Evolutionary conservation across 1,140 invertebrate genomes (phyloP), one percentile per base, ranked within the genome.

Genomic region (Hypothenemus hampei): DNA sequence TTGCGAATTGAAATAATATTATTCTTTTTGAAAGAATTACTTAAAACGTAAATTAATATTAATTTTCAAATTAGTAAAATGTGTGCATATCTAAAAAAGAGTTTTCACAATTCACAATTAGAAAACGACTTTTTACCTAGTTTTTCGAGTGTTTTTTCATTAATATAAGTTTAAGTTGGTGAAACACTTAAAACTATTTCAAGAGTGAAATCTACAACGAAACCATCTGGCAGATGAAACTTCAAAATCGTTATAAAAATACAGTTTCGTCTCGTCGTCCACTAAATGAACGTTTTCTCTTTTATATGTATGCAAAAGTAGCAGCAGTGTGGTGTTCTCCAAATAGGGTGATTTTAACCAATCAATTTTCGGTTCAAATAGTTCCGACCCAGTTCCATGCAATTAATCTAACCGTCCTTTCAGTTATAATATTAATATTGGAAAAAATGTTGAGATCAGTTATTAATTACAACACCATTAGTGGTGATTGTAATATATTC

Each of bases 401-500:
- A n/a, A n/a, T 31, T 31, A 31, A 11, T 31, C 10, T 11, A 31
- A 3, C 26, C 13, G 26, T 8, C 10, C 3, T 31, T 31, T 11
- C 13, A 13, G 26, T 1, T 31, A 13, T 13, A 2, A 11, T 31
- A 31, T 31, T 31, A 11, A 31, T 11, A 31, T 31, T 13, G 26
- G 3, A 31, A 31, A 2, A 2, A 3, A 31, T 13, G 3, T 13
- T 31, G 13, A 31, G 26, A 13, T 13, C 13, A 2, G 7, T 37
- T 37, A 37, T 16, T 21, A 22, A 13, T 36, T 48, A 36, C 33
- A 45, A 29, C 43, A 45, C 13, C 23, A 45, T 29, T 6, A 3
- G 40, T 43, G 26, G 33, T 16, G 29, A 19, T 10, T 23, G 15
- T 13, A 15, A 39, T 16, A 33, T 24, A 21, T 15, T 8, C n/a